Conservation (phyloP, 2,888 invertebrate species). For the Drosophila anomalipes region DNA sequence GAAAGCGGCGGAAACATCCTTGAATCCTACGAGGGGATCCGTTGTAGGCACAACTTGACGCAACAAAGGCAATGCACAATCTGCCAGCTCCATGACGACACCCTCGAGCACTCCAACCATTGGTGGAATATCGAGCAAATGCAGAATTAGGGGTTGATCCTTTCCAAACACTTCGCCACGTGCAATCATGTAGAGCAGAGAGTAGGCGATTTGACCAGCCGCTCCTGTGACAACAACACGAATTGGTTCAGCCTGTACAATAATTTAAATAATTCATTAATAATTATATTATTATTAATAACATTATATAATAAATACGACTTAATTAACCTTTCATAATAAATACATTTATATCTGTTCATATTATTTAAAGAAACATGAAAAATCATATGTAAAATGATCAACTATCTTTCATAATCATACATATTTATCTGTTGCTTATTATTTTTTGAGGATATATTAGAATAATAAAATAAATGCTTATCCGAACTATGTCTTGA, state of each 20-base stretch:
- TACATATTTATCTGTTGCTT: not conserved
- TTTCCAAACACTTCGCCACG: conserved; percentile 98
- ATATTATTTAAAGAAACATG: not conserved
- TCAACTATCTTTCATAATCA: not conserved
- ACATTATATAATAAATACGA: not conserved
- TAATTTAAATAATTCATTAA: not conserved
- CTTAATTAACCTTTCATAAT: not conserved
- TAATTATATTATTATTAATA: not conserved
- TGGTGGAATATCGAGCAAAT: conserved; percentile 96
- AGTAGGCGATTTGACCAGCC: conserved; percentile 99
- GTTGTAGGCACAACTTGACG: conserved; percentile 94
- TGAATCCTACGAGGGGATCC: conserved; percentile 96
- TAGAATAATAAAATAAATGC: not conserved
- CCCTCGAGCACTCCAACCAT: conserved; percentile 99
- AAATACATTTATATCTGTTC: not conserved
- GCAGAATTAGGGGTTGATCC: conserved; percentile 93
- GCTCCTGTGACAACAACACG: conserved; percentile 98
- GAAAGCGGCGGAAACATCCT: conserved; percentile 97
- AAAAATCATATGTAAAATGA: not conserved
- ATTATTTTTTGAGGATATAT: too few species aligned
- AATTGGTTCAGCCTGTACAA: conserved; percentile 91
- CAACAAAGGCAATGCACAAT: conserved; percentile 96
- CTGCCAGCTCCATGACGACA: conserved; percentile 98
- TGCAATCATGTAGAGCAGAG: conserved; percentile 96
- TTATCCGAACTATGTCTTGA: not conserved